Conservation (phyloP, 1,140 invertebrate genomes). For the Yoshiicerus persimilis region DNA sequence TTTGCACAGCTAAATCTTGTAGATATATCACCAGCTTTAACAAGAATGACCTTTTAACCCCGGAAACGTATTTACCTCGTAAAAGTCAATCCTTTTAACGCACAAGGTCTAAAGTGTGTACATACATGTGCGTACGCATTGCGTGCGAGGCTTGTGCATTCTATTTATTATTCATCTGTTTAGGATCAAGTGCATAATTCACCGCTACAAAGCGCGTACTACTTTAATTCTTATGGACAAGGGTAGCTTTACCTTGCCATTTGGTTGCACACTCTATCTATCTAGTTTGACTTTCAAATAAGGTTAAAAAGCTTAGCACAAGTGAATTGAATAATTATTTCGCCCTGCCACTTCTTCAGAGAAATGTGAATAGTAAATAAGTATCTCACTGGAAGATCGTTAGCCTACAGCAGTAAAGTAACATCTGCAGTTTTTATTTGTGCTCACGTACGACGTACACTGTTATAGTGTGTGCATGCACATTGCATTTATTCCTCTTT, state of each 20-base stretch:
- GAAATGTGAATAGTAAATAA: background rate
- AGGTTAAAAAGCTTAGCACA: background rate
- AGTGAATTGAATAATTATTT: background rate
- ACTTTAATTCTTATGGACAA: background rate
- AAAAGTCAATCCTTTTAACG: background rate
- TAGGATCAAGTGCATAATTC: slow-evolving; percentile 3
- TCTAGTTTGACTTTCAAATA: background rate
- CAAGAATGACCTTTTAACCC: background rate
- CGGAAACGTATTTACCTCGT: background rate
- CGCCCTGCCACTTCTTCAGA: background rate
- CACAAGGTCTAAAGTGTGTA: background rate
- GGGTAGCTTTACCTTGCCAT: background rate
- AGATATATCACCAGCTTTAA: background rate
- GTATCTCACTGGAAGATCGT: background rate
- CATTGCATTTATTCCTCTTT: no score
- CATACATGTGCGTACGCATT: background rate
- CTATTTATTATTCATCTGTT: slow-evolving; percentile 6
- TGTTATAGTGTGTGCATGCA: no score
- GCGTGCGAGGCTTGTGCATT: background rate
- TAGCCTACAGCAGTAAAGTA: background rate
- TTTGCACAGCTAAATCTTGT: background rate
- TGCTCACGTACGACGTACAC: background rate
- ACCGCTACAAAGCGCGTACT: background rate
- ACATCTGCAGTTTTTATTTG: background rate
- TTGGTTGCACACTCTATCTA: background rate